phyloP scores from a whole-genome alignment of 2,888 invertebrate species.

The Napeogenes sylphis region DNA sequence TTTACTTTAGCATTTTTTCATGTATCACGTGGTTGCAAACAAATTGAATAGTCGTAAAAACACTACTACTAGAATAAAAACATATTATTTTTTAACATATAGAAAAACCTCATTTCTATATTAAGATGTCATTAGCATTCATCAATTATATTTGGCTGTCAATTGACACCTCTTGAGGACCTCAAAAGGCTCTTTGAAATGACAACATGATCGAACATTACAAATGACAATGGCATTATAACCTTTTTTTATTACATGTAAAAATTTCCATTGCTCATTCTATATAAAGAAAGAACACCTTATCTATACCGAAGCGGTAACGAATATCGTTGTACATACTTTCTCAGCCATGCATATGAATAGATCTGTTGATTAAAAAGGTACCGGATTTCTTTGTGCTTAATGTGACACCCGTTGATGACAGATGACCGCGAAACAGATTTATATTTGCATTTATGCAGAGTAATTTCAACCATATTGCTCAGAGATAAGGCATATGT shows the following conservation, averaged over 20 bases:
- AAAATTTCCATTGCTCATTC: slow-evolving; percentile 12
- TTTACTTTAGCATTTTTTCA: too few species aligned
- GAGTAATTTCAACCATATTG: slow-evolving; percentile 33
- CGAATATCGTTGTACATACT: slow-evolving; percentile 15
- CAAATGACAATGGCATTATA: background rate
- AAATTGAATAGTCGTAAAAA: too few species aligned
- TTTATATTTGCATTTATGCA: slow-evolving; percentile 10
- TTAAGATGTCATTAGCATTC: slow-evolving; percentile 10
- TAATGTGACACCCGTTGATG: slow-evolving; percentile 71
- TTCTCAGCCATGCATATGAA: slow-evolving; percentile 29
- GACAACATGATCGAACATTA: slow-evolving; percentile 31
- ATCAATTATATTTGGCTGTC: slow-evolving; percentile 39
- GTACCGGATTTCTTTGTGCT: slow-evolving; percentile 42
- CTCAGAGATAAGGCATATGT: slow-evolving; percentile 17
- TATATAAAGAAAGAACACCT: background rate
- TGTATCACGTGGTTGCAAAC: too few species aligned
- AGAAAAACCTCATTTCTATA: slow-evolving; percentile 10
- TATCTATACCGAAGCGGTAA: slow-evolving; percentile 16
- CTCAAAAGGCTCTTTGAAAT: slow-evolving; percentile 20
- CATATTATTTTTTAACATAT: background rate
- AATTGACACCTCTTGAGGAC: slow-evolving; percentile 41
- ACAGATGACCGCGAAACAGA: slow-evolving; percentile 54
- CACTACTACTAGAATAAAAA: too few species aligned
- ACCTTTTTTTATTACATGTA: background rate
- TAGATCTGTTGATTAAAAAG: slow-evolving; percentile 45